Evolutionary conservation across 2,888 invertebrate species (phyloP).

Genomic region (Anorthoa munda): DNA sequence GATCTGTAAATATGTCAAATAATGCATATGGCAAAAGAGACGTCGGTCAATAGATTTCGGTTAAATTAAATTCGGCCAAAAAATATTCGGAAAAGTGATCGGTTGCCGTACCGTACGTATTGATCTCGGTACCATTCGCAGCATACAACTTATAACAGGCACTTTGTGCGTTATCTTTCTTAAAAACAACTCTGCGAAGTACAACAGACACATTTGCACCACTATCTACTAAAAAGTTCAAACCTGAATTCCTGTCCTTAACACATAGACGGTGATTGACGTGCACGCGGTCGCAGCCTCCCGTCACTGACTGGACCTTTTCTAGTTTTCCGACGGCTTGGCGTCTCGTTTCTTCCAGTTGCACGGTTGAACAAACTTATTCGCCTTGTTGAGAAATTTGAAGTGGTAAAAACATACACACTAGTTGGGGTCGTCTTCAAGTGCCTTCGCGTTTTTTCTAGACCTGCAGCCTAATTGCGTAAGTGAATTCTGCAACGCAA

Average conservation of each 20-base stretch:
- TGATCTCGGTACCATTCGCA: slow-evolving; percentile 1
- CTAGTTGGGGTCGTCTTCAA: too few species aligned
- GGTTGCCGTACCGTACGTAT: slow-evolving; percentile 1
- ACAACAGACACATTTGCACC: slow-evolving; percentile 12
- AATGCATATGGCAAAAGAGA: too few species aligned
- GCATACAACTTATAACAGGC: not conserved
- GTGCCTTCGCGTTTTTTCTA: too few species aligned
- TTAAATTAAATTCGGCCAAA: too few species aligned
- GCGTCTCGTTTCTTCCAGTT: not conserved
- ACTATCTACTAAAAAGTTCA: slow-evolving; percentile 14
- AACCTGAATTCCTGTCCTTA: not conserved
- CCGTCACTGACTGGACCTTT: slow-evolving; percentile 4
- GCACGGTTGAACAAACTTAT: not conserved
- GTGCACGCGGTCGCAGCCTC: slow-evolving; percentile 4
- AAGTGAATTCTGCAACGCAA: too few species aligned
- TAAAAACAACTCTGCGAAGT: not conserved
- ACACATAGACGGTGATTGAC: slow-evolving; percentile 11
- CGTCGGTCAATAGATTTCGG: too few species aligned
- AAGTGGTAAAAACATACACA: not conserved
- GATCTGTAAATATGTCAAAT: too few species aligned
- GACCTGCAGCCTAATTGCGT: too few species aligned
- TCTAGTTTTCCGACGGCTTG: slow-evolving; percentile 9
- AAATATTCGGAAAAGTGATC: too few species aligned
- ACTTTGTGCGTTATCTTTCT: slow-evolving; percentile 1
- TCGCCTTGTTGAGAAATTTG: not conserved